Conservation (phyloP, 2,113 vertebrate species). For the Nyctibius bracteatus region DNA sequence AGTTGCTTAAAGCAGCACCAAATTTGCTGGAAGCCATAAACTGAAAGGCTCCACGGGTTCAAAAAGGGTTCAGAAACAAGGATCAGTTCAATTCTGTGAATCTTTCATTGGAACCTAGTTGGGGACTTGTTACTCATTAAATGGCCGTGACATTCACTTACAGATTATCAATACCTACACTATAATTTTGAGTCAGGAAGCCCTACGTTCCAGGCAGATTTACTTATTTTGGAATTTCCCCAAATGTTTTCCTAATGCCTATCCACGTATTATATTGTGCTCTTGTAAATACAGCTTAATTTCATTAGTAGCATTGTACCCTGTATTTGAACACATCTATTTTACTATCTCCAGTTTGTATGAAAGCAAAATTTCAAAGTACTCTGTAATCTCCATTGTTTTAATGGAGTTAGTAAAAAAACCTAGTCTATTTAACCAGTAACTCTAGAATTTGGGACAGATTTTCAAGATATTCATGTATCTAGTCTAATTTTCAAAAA, state of each 20-base stretch:
- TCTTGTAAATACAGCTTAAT: not conserved
- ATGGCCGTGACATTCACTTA: not conserved
- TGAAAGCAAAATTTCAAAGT: not conserved
- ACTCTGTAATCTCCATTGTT: not conserved
- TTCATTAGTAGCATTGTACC: not conserved
- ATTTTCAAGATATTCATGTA: not conserved
- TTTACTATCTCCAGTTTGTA: not conserved
- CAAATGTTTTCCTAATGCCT: not conserved
- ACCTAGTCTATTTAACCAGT: not conserved
- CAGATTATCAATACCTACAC: not conserved
- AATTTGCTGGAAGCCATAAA: not conserved
- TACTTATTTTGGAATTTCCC: not conserved
- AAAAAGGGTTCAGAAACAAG: not conserved
- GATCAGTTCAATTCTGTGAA: not conserved
- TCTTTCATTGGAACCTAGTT: not conserved
- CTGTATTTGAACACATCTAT: not conserved
- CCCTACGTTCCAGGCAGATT: not conserved
- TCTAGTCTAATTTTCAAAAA: not conserved
- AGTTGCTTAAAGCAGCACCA: not conserved
- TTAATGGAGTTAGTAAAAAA: not conserved
- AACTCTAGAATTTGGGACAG: not conserved
- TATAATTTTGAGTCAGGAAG: not conserved
- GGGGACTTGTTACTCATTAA: not conserved
- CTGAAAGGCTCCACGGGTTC: not conserved
- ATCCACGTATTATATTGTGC: not conserved